A percentile compares a stretch with the other conserved stretches of the same genome.
Conservation (phyloP, 2,113 vertebrate genomes). For the Macaca fascicularis region T2T-MFA8v1.1 NC_088394.1:50720501-50721000, state of each 20-base stretch:
- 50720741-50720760: conserved; percentile 97
- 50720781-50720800: conserved; percentile 94
- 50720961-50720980: conserved; percentile 86
- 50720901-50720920: conserved; percentile 93
- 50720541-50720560: rapidly evolving
- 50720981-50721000: conserved; percentile 78
- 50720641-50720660: conserved; percentile 88
- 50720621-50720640: conserved; percentile 85
- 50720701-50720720: conserved; percentile 88
- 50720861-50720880: conserved; percentile 88
- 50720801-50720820: conserved; percentile 96
- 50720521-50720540: rapidly evolving
- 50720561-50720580: rapidly evolving
- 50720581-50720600: conserved; percentile 46
- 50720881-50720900: conserved; percentile 90
- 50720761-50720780: conserved; percentile 96
- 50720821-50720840: conserved; percentile 89
- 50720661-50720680: conserved; percentile 95
- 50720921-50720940: conserved; percentile 85
- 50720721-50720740: conserved; percentile 97
- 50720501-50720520: rapidly evolving
- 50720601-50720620: conserved; percentile 79
- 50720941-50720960: conserved; percentile 88
- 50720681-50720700: conserved; percentile 92
- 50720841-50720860: conserved; percentile 89